Evolutionary conservation across 2,797 vertebrate genomes (phyloP).

Genomic region (Falco columbarius): DNA sequence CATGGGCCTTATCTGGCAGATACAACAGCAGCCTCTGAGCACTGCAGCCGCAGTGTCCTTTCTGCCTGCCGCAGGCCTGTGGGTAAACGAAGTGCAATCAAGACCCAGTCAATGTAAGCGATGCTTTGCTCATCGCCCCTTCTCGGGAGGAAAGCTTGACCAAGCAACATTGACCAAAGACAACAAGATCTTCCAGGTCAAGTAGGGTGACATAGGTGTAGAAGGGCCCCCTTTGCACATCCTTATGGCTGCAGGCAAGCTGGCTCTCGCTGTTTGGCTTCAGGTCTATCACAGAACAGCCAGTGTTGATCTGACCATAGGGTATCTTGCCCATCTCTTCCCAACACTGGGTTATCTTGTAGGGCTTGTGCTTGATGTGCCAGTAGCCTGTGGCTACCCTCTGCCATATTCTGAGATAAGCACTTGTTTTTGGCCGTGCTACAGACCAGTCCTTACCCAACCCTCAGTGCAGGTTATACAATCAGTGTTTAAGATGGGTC

Average conservation of each 20-base stretch:
- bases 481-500: background rate
- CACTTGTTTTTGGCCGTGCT: background rate
- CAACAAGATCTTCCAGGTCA: background rate
- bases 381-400: background rate
- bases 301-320: background rate
- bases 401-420: background rate
- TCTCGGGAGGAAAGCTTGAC: background rate
- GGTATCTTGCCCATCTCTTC: background rate
- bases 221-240: background rate
- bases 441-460: background rate
- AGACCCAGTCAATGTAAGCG: background rate
- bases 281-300: background rate
- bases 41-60: rapidly evolving
- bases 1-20: background rate
- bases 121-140: background rate
- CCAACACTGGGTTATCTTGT: background rate
- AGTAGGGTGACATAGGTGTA: background rate
- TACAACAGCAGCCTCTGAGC: background rate
- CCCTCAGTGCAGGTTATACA: background rate
- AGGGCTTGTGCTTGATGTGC: background rate
- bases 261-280: background rate
- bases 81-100: background rate
- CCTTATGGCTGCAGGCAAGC: background rate
- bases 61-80: background rate
- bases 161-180: background rate